Conservation (phyloP, 2,797 vertebrate species). For the Peromyscus attwateri region DNA sequence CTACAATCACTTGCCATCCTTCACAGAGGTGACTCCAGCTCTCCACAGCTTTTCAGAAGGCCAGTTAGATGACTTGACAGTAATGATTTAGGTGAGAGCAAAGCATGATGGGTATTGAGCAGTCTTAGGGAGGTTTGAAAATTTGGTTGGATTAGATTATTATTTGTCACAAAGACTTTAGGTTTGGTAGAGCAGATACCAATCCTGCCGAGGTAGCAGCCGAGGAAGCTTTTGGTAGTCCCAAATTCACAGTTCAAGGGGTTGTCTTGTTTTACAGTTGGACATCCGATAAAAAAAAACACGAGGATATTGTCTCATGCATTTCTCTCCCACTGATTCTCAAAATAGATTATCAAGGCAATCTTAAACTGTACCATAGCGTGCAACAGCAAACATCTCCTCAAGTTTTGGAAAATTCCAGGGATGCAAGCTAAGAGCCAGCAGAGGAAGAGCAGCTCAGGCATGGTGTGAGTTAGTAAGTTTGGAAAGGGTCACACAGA, state of each 20-base stretch:
- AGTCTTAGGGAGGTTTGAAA: background rate
- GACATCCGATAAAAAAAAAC: constrained; percentile 6
- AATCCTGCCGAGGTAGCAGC: background rate
- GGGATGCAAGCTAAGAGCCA: background rate
- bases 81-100: background rate
- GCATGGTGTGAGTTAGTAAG: background rate
- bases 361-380: background rate
- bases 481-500: background rate
- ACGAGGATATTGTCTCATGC: background rate
- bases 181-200: background rate
- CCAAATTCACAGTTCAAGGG: constrained; percentile 15
- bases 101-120: background rate
- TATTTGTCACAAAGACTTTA: background rate
- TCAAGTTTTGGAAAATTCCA: constrained; percentile 32
- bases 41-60: background rate
- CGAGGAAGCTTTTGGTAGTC: background rate
- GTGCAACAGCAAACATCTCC: background rate
- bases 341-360: constrained; percentile 11
- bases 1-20: background rate
- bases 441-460: background rate
- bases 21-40: background rate
- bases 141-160: constrained; percentile 12
- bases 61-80: background rate
- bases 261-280: background rate
- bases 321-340: constrained; percentile 32